Percentiles rank a stretch among this genome's conserved stretches.
phyloP scores from a whole-genome alignment of 2,113 vertebrate species.

The Cygnus atratus region DNA sequence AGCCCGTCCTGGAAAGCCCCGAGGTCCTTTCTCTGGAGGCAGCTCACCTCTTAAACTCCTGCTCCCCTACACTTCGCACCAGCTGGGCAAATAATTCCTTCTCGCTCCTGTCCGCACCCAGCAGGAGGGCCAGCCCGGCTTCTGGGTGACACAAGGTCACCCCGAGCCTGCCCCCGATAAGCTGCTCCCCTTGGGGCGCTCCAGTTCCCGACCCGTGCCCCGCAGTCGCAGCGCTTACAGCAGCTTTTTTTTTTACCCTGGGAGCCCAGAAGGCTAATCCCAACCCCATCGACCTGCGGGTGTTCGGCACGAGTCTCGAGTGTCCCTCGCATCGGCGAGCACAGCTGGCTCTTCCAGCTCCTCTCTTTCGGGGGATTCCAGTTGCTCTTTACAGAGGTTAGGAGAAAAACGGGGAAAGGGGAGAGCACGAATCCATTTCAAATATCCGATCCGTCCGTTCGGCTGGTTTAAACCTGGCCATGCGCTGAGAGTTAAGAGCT shows the following conservation, averaged over 20 bases:
- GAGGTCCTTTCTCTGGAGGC: neutral
- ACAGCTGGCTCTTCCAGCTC: neutral
- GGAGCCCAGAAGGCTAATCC: neutral
- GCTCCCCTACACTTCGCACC: neutral
- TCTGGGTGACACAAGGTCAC: too few relatives aligned
- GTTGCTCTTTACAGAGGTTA: neutral
- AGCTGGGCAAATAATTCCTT: neutral
- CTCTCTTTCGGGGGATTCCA: neutral
- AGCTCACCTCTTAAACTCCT: neutral
- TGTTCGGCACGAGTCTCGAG: neutral
- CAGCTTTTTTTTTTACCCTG: neutral
- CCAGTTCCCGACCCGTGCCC: fast-evolving
- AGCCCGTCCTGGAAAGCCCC: neutral
- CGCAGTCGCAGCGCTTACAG: fast-evolving
- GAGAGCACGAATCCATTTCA: neutral
- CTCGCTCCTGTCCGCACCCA: fast-evolving
- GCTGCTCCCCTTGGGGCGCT: neutral
- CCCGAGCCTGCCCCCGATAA: neutral
- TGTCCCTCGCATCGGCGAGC: neutral
- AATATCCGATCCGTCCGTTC: neutral
- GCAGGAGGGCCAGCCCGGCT: neutral
- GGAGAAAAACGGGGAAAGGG: neutral
- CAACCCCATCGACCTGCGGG: neutral
- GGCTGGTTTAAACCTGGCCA: neutral
- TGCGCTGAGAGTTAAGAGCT: neutral